Base-by-base conservation (phyloP, 1,140 invertebrate genomes). In the Aphaenogaster rudis region DNA sequence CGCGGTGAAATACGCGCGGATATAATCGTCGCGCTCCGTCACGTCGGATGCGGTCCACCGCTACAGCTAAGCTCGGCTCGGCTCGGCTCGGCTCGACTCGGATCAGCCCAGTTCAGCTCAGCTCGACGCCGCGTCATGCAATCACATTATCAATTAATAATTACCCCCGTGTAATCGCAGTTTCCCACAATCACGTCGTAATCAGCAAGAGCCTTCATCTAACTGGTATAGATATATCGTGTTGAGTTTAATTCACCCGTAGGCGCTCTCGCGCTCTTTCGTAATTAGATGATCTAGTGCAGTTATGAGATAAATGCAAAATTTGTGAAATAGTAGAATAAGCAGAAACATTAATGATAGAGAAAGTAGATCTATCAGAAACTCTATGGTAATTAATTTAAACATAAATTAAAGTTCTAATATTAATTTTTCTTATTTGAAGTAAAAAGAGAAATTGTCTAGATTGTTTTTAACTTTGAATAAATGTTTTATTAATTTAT, bases 61-160 rank as follows among this genome's bases (percentile, higher is more conserved):
- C 15, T 6, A 21, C 8, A 13, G 9, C 21, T 54, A 28, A 66
- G 52, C 80, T 33, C 77, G 59, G 57, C 63, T 39, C 33, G 33
- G 48, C 81, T 67, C 21, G 6, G 15, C 5, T 63, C 59, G 15
- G 5, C 36, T 15, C n/a, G 21, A 21, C 63, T 39, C 33, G 15
- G 15, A 36, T 64, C 64, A 5, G 36, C 9, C 45, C 7, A 42
- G 64, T 42, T 45, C 9, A 21, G 9, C 42, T 50, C 39, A 21
- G 39, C 64, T 63, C 28, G 59, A 45, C 39, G 52, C 28, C 80
- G 50, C 74, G 72, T 86, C 87, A 33, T 78, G 67, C 63, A 88
- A 89, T 90, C 86, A 79, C 69, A 82, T 82, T 72, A 82, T 82
- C 52, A 71, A 66, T 85, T 42, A n/a, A 77, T 88, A 90, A 89